phyloP scores from a whole-genome alignment of 2,113 vertebrate species.

The Clarias batrachus region DNA sequence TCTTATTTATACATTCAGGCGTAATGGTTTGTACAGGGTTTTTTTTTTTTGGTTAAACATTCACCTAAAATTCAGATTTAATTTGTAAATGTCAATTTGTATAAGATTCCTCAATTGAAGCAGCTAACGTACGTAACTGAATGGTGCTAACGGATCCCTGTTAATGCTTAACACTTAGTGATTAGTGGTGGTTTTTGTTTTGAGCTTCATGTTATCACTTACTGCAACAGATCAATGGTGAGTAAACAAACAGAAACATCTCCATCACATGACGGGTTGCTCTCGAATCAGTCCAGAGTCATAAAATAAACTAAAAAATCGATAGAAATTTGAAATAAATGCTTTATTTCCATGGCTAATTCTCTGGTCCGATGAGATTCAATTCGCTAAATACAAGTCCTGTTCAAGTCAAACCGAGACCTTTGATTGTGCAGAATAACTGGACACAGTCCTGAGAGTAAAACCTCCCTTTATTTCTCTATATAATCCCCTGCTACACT shows the following conservation, averaged over 20 bases:
- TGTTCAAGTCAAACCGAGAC: too few relatives aligned
- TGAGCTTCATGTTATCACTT: not conserved
- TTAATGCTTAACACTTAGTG: not conserved
- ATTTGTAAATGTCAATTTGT: not conserved
- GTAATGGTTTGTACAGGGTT: not conserved
- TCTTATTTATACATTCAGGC: not conserved
- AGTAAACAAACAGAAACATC: not conserved
- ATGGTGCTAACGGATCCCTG: not conserved
- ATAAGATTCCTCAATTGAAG: not conserved
- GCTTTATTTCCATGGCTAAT: not conserved
- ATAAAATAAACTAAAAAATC: not conserved
- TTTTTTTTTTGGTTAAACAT: not conserved
- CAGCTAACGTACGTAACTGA: not conserved
- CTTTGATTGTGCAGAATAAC: too few relatives aligned
- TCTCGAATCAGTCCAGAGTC: not conserved
- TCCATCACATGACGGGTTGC: not conserved
- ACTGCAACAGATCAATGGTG: not conserved
- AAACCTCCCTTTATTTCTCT: too few relatives aligned
- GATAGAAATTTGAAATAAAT: not conserved
- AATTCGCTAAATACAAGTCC: not conserved
- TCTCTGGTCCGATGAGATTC: not conserved
- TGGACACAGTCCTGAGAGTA: too few relatives aligned
- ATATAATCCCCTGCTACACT: too few relatives aligned
- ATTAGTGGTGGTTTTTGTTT: not conserved
- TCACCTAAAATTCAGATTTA: not conserved